Base-by-base conservation (phyloP, 2,888 invertebrate species). In the Calliopum simillimum region DNA sequence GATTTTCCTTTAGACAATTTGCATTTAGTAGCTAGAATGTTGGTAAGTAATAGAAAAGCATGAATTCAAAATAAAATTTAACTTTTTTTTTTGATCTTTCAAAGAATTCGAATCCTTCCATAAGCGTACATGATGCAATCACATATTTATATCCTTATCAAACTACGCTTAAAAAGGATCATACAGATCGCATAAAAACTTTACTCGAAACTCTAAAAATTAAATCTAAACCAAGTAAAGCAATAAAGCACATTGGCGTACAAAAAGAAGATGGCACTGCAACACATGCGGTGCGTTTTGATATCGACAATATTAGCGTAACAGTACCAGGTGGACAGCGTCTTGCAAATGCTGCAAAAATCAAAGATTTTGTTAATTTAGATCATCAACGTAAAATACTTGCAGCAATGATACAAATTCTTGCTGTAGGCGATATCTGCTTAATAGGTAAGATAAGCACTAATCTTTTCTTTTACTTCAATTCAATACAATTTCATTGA, bases 1-100 rank as follows among this genome's bases (percentile, higher is more conserved):
- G 96, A 97, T 86, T 97, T 98, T 84, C 98, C 98, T 0, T 84
- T 96, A 2, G 95, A 96, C 80, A 95, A 92, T 85, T 85, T 97
- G 62, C 85, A 87, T 0, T 83, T 89, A 5, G 91, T 91, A 43
- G 92, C 92, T 0, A 76, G 74, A 72, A 83, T 84, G 76, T 77
- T 86, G 84, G 85, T 84, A 76, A 77, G 68, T 51, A 33, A 19
- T 19, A 21, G 4, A 19, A 19, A 53, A 14, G 1, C 13, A 16
- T 46, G 3, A 12, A 12, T 55, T 14, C 11, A 21, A 1, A 16
- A 16, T 43, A 46, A 21, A 46, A 3, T 16, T 25, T 49, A 16
- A 13, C 6, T 33, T 8, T 33, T 6, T 41, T 63, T 65, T 66
- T 2, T 19, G 44, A 14, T 23, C 43, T 75, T 71, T 87, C 88